Evolutionary conservation across 2,113 vertebrate species (phyloP), one percentile per base, ranked within the genome.

Genomic region (Charina bottae): DNA sequence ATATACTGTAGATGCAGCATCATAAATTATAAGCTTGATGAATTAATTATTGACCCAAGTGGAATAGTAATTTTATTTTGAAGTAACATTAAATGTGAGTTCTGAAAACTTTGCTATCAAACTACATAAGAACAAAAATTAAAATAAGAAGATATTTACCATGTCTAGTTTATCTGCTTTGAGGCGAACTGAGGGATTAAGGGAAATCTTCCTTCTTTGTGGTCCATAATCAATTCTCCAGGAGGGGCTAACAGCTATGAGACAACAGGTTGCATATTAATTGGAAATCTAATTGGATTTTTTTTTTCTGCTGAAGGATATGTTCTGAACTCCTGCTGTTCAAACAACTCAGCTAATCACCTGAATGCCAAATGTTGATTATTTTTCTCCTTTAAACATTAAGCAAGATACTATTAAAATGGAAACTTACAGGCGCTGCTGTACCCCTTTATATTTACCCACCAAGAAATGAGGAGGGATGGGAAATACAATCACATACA

Each of bases 141-240:
- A 4, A 92, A 92, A 92, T 95, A 93, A 17, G 1, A 24, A 94
- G 85, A 55, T 90, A 93, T 95, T 97, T 96, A 99, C 99, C 98
- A 98, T 98, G 94, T 99, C 98, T 94, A 98, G 93, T 78, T 97
- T 97, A 89, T 99, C 98, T 93, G 97, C 96, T 95, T 97, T 98
- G 92, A 99, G 94, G 78, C 96, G 97, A 95, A 96, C 54, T 94
- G 94, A 96, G 7, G 95, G 96, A 88, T 94, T 97, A 85, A 97
- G 94, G 83, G 96, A 96, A 88, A 97, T 68, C 91, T 96, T 97
- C 91, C 96, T 97, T 92, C 94, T 97, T 94, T 95, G 96, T 28
- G 93, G 87, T 89, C 94, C 96, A 83, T 55, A 93, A 94, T 94
- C 93, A 60, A 93, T 93, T 37, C 93, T 92, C 91, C 97, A 96